A percentile compares a stretch with the other conserved stretches of the same genome.
Evolutionary conservation across 1,140 invertebrate species (phyloP).

Genomic region (Drosophila teissieri): DNA sequence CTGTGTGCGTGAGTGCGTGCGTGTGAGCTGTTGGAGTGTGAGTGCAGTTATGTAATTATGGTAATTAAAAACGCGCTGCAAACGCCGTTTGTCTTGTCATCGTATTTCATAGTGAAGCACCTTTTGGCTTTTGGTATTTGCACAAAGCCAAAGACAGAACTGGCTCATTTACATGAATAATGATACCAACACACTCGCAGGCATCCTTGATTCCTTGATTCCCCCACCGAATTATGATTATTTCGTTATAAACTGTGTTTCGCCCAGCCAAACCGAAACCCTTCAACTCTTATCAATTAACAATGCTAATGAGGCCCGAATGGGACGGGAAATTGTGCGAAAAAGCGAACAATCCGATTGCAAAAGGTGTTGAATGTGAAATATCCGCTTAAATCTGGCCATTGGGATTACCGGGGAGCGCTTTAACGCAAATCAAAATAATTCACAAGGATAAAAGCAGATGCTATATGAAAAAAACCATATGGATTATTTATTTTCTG

Average conservation of each 20-base stretch:
- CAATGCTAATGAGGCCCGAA: slow-evolving; percentile 55
- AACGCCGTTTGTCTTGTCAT: slow-evolving; percentile 57
- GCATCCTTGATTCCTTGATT: slow-evolving; percentile 13
- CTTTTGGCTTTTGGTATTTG: slow-evolving; percentile 59
- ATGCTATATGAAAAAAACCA: neutral
- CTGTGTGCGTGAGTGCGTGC: slow-evolving; percentile 30
- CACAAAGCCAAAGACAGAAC: slow-evolving; percentile 28
- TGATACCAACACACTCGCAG: slow-evolving; percentile 6
- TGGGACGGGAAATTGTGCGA: slow-evolving; percentile 15
- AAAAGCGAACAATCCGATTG: neutral
- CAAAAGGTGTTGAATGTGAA: slow-evolving; percentile 30
- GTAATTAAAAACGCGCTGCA: slow-evolving; percentile 72
- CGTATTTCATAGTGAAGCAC: slow-evolving; percentile 62
- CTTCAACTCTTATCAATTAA: slow-evolving; percentile 54
- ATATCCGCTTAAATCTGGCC: slow-evolving; percentile 40
- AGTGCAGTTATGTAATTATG: slow-evolving; percentile 79
- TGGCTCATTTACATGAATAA: slow-evolving; percentile 44
- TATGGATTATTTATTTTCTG: slow-evolving; percentile 23
- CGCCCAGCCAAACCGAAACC: neutral
- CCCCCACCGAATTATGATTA: slow-evolving; percentile 38
- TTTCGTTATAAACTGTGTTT: slow-evolving; percentile 39
- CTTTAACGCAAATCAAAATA: slow-evolving; percentile 32
- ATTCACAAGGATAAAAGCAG: slow-evolving; percentile 24
- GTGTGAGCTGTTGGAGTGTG: slow-evolving; percentile 22
- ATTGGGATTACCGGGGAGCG: slow-evolving; percentile 23